phyloP scores from a whole-genome alignment of 2,797 vertebrate species.

The Acomys russatus region DNA sequence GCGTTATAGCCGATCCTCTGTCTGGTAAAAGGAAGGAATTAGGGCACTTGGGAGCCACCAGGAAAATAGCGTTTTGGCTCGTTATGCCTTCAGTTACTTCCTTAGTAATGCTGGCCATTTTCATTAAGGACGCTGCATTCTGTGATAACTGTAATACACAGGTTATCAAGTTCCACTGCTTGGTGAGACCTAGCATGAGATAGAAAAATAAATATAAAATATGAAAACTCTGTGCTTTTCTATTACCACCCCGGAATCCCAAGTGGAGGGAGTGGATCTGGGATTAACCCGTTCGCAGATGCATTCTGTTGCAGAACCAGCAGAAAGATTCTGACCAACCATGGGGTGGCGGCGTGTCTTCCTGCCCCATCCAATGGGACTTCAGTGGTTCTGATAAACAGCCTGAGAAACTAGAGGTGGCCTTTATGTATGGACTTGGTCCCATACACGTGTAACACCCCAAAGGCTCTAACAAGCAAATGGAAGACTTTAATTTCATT shows the following conservation, averaged over 20 bases:
- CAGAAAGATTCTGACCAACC: neutral
- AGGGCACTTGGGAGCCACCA: neutral
- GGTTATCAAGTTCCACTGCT: neutral
- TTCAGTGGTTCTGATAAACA: slow-evolving; percentile 26
- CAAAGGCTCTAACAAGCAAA: slow-evolving; percentile 24
- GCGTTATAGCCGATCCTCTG: neutral
- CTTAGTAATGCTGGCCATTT: neutral
- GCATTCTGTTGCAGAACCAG: neutral
- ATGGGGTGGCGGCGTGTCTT: neutral
- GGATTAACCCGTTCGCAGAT: neutral
- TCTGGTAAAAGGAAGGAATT: neutral
- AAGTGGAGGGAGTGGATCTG: neutral
- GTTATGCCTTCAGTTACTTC: neutral
- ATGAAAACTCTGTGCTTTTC: neutral
- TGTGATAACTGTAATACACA: neutral
- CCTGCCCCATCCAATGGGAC: neutral
- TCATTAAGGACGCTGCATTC: neutral
- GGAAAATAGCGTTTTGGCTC: neutral
- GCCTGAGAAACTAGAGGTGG: slow-evolving; percentile 14
- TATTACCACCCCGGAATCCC: neutral
- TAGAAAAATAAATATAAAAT: neutral
- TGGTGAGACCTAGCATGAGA: neutral
- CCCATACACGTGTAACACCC: neutral
- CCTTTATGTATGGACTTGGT: slow-evolving; percentile 33
- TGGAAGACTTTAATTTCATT: slow-evolving; percentile 63